Conservation (phyloP, 2,888 invertebrate genomes). For the Pseudoips prasinana region DNA sequence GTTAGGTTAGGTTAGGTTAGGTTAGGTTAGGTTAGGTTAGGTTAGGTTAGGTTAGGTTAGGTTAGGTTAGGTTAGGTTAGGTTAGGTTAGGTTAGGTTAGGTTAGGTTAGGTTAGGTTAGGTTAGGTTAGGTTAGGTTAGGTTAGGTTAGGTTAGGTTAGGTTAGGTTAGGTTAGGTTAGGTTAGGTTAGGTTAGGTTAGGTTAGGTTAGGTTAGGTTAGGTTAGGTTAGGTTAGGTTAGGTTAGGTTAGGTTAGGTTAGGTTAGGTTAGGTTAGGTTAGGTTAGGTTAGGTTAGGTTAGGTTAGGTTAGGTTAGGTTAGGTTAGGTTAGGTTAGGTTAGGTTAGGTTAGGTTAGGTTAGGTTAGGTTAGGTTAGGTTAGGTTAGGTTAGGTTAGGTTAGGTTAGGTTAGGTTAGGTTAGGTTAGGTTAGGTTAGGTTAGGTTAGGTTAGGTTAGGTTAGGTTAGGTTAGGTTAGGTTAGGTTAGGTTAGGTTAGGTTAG, state of each 20-base stretch:
- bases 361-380: conserved; percentile 14
- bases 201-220: too few relatives aligned
- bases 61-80: too few relatives aligned
- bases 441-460: conserved; percentile 22
- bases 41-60: too few relatives aligned
- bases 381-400: conserved; percentile 15
- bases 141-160: too few relatives aligned
- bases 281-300: conserved; percentile 21
- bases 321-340: conserved; percentile 11
- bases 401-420: conserved; percentile 16
- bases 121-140: too few relatives aligned
- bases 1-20: too few relatives aligned
- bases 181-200: too few relatives aligned
- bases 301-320: conserved; percentile 16
- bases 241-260: conserved; percentile 17
- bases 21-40: too few relatives aligned
- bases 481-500: conserved; percentile 19
- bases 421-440: conserved; percentile 20
- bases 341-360: conserved; percentile 15
- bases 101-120: too few relatives aligned
- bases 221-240: conserved; percentile 15
- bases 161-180: too few relatives aligned
- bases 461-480: conserved; percentile 22
- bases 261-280: conserved; percentile 21
- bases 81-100: too few relatives aligned